phyloP scores from a whole-genome alignment of 2,113 vertebrate genomes.

The Paracanthobrama guichenoti region DNA sequence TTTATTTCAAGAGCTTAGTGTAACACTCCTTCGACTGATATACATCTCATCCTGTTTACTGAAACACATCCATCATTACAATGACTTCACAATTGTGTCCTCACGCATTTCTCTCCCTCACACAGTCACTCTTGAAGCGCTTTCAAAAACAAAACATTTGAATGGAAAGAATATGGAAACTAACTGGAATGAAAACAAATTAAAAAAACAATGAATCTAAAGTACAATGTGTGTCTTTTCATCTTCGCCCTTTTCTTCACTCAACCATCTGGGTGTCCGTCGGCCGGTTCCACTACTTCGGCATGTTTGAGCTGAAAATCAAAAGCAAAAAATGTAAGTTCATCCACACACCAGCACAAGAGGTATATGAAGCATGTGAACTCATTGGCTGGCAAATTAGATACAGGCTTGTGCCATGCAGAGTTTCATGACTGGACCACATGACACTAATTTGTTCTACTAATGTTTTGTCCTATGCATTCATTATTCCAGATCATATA shows the following conservation, averaged over 20 bases:
- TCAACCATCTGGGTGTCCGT: conserved; percentile 19
- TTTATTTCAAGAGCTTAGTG: conserved; percentile 24
- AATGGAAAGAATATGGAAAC: conserved; percentile 39
- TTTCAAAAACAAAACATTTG: conserved; percentile 24
- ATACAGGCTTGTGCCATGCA: neutral
- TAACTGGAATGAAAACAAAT: conserved; percentile 7
- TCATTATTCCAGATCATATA: too few relatives aligned
- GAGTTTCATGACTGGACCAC: too few relatives aligned
- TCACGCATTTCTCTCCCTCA: neutral
- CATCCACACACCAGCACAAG: neutral
- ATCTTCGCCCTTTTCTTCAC: neutral
- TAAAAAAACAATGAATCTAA: conserved; percentile 9
- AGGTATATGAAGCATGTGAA: neutral
- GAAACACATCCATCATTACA: neutral
- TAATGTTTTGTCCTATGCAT: too few relatives aligned
- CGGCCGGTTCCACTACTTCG: conserved; percentile 26
- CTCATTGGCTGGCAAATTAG: neutral
- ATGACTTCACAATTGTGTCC: neutral
- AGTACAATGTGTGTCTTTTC: conserved; percentile 7
- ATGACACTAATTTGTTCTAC: too few relatives aligned
- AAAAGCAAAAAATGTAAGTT: neutral
- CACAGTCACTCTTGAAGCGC: neutral
- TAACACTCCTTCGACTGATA: neutral
- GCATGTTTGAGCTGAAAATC: conserved; percentile 44
- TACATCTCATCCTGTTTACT: neutral